Conservation (phyloP, 2,888 invertebrate species). For the Lithophane ornitopus region DNA sequence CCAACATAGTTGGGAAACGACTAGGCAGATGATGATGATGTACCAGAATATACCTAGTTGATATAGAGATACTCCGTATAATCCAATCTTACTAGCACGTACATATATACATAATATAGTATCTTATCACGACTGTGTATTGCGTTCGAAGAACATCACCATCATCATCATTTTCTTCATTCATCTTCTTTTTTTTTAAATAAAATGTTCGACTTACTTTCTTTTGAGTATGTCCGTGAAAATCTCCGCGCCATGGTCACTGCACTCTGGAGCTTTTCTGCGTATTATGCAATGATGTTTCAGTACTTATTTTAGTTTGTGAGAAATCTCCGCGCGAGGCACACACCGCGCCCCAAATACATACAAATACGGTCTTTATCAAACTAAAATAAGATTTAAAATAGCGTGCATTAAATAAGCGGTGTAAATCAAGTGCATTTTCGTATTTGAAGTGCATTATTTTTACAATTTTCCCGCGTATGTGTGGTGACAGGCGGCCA, state of each 20-base stretch:
- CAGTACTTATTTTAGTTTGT: constrained; percentile 88
- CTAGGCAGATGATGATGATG: background rate
- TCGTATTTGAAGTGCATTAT: constrained; percentile 56
- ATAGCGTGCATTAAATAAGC: constrained; percentile 41
- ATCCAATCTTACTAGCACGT: background rate
- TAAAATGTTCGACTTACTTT: background rate
- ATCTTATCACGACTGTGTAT: background rate
- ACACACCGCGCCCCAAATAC: constrained; percentile 71
- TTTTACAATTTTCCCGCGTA: constrained; percentile 62
- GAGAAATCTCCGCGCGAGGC: constrained; percentile 78
- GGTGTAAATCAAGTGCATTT: constrained; percentile 57
- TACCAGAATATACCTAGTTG: background rate
- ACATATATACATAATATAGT: too few relatives aligned
- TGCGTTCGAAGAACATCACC: too few relatives aligned
- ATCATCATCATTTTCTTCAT: too few relatives aligned
- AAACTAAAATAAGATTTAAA: constrained; percentile 48
- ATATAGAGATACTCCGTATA: background rate
- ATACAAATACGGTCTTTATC: constrained; percentile 64
- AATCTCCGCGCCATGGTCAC: constrained; percentile 66
- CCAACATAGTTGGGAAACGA: too few relatives aligned
- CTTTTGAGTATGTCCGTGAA: constrained; percentile 63
- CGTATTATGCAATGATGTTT: constrained; percentile 88
- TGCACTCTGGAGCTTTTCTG: constrained; percentile 84
- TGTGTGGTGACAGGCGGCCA: constrained; percentile 70
- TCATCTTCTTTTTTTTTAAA: background rate